Evolutionary conservation across 2,113 vertebrate species (phyloP), one percentile per base, ranked within the genome.

Genomic region (Hiodon alosoides): DNA sequence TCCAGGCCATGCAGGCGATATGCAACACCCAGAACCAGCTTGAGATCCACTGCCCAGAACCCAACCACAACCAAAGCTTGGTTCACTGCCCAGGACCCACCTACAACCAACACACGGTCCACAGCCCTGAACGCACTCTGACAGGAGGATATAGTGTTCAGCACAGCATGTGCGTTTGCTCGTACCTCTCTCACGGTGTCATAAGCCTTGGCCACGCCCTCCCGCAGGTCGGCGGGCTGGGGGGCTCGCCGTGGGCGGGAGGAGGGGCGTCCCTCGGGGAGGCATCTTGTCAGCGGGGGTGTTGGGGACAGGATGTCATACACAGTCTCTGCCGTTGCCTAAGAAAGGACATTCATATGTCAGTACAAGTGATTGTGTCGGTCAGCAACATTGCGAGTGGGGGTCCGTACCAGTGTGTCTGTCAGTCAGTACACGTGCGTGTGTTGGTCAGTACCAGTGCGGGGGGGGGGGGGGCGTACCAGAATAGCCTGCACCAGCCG

Each of bases 301-400:
- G 94, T 93, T 0, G 95, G 95, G 59, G 95, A 97, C 77, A 97
- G 88, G 85, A 97, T 96, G 81, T 97, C 95, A 0, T 97, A 97
- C 13, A 96, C 95, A 0, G 95, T 97, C 84, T 97, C 95, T 1
- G 95, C 95, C 11, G 95, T 96, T 65, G 95, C 94, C 95, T 96
- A 77, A 54, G 58, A 47, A 64, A 46, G 2, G 9, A 62, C n/a
- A 57, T 50, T 13, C 5, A 5, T 31, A 5, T 31, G 31, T 31
- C 31, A 51, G 47, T 5, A 17, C 16, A 31, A 8, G 11, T 3
- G 3, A 53, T 17, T 5, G 31, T 47, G 17, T 46, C 51, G 9
- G 5, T 31, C 4, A 5, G 53, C 51, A 53, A 9, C 31, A 31
- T 31, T 31, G 31, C 31, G 2, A 17, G 59, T 50, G 50, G 5